Evolutionary conservation across 2,113 vertebrate genomes (phyloP).

Genomic region (Boulengeromyrus knoepffleri): DNA sequence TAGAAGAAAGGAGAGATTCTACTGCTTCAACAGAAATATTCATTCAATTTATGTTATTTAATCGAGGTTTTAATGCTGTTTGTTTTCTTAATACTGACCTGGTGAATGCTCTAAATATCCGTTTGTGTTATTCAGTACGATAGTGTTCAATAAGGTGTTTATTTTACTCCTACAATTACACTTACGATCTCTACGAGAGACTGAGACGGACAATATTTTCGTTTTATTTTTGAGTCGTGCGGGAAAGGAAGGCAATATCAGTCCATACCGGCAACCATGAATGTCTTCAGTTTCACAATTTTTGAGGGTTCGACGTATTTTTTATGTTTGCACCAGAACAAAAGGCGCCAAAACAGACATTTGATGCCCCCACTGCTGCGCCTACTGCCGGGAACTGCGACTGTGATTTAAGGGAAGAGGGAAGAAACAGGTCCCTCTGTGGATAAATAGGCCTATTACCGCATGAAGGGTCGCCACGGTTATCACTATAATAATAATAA

Average conservation of each 20-base stretch:
- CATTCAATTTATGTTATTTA: background rate
- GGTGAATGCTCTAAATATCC: background rate
- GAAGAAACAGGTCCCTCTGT: background rate
- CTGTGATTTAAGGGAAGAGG: background rate
- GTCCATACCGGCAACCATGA: background rate
- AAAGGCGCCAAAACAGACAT: constrained; percentile 7
- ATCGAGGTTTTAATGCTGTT: background rate
- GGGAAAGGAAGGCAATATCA: background rate
- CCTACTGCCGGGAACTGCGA: background rate
- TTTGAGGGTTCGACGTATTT: background rate
- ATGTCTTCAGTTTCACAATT: background rate
- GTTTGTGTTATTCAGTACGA: background rate
- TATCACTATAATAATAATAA: background rate
- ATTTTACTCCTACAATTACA: background rate
- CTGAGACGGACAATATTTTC: background rate
- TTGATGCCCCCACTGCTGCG: background rate
- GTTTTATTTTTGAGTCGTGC: background rate
- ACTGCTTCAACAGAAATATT: background rate
- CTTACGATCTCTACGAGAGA: background rate
- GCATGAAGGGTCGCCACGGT: background rate
- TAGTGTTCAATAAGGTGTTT: background rate
- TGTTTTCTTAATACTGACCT: background rate
- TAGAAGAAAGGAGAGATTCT: background rate
- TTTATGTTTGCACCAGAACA: background rate
- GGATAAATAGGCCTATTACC: background rate